Percentiles rank a stretch among this genome's conserved stretches.
phyloP scores from a whole-genome alignment of 2,888 invertebrate genomes.

The Malacosoma neustria region DNA sequence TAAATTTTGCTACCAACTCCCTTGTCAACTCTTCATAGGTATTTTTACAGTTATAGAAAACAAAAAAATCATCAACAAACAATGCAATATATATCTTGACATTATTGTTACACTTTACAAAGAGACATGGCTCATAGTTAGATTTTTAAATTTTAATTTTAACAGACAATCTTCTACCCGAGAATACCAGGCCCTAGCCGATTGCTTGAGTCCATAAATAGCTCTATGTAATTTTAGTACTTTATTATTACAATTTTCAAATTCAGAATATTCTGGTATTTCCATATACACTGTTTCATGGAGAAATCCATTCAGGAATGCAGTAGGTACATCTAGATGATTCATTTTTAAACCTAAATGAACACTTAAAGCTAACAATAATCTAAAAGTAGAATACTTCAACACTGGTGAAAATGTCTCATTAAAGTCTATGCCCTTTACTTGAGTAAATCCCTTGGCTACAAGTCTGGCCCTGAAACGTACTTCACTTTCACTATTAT shows the following conservation, averaged over 20 bases:
- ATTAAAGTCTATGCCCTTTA: too few relatives aligned
- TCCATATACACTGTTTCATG: too few relatives aligned
- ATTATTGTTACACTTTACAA: constrained; percentile 4
- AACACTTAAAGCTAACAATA: constrained; percentile 10
- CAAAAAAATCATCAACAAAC: constrained; percentile 12
- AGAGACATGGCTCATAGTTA: constrained; percentile 9
- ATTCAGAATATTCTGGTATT: too few relatives aligned
- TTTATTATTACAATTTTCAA: constrained; percentile 11
- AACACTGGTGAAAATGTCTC: constrained; percentile 19
- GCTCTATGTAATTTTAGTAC: constrained; percentile 15
- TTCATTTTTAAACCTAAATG: too few relatives aligned
- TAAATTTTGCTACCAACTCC: constrained; percentile 3
- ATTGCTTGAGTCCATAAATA: constrained; percentile 14
- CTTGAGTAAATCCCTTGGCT: constrained; percentile 10
- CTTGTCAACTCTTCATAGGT: constrained; percentile 2
- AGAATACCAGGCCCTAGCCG: constrained; percentile 10
- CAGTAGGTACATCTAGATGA: too few relatives aligned
- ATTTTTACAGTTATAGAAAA: neutral
- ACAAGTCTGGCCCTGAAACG: constrained; percentile 13
- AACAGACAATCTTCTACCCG: constrained; percentile 9
- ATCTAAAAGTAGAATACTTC: constrained; percentile 10
- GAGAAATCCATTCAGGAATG: too few relatives aligned
- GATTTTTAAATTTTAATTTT: constrained; percentile 9
- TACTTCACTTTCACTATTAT: constrained; percentile 10
- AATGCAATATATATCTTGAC: constrained; percentile 6